A percentile compares a stretch with the other conserved stretches of the same genome.
These are phyloP conservation scores for Leptura quadrifasciata DNA, from an alignment of 2,888 invertebrate genomes.

Conservation along the genomic window DNA sequence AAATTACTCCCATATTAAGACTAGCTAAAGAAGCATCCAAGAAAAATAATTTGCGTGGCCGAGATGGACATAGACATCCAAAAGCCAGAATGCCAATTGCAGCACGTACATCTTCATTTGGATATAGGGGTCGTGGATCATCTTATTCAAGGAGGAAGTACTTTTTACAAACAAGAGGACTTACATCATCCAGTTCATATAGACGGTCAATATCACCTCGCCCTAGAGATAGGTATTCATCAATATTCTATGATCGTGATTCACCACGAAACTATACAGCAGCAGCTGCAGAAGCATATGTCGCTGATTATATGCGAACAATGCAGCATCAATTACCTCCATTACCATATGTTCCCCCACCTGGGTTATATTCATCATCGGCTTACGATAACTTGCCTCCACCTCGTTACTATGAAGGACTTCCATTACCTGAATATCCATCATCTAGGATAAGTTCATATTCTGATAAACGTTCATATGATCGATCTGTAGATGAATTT, in stretches of 20 bases:
- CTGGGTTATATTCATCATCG: conserved; percentile 68
- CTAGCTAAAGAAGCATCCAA: conserved; percentile 90
- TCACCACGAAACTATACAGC: conserved; percentile 73
- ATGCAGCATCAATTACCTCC: conserved; percentile 92
- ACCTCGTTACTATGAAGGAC: conserved; percentile 87
- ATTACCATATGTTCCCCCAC: conserved; percentile 87
- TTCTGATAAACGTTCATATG: conserved; percentile 82
- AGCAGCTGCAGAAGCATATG: conserved; percentile 89
- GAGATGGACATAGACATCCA: conserved; percentile 73
- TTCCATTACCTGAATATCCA: conserved; percentile 87
- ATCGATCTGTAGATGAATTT: conserved; percentile 92
- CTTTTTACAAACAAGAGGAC: conserved; percentile 80
- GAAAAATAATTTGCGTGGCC: conserved; percentile 68
- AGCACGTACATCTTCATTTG: conserved; percentile 74
- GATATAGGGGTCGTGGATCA: conserved; percentile 76
- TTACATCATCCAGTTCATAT: conserved; percentile 75
- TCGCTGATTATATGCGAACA: conserved; percentile 91
- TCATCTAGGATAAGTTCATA: conserved; percentile 75
- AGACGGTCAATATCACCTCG: conserved; percentile 79
- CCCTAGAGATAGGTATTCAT: conserved; percentile 76
- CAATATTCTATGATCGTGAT: conserved; percentile 80
- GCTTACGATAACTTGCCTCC: conserved; percentile 71
- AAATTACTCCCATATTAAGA: conserved; percentile 90
- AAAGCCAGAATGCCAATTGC: conserved; percentile 73
- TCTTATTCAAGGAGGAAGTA: conserved; percentile 78